Conservation (phyloP, 2,113 vertebrate genomes). For the Oreochromis spilurus region DNA sequence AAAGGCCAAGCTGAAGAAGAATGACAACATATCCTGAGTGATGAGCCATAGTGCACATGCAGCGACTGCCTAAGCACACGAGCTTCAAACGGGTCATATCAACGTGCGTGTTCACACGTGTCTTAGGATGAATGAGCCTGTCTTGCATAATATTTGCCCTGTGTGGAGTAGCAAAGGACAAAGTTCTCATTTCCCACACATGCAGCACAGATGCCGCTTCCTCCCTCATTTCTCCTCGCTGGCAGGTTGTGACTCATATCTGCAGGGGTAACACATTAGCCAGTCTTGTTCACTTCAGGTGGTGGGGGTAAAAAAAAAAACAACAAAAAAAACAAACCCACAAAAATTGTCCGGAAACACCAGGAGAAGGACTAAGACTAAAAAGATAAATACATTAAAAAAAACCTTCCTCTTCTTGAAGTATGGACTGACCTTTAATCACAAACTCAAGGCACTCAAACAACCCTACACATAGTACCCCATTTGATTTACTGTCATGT, state of each 20-base stretch:
- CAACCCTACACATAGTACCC: background rate
- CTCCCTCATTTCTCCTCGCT: background rate
- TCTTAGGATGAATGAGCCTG: background rate
- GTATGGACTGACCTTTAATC: background rate
- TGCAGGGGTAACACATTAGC: conserved; percentile 4
- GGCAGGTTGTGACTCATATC: background rate
- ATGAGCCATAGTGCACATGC: background rate
- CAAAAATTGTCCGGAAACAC: background rate
- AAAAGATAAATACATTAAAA: background rate
- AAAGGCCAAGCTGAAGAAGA: background rate
- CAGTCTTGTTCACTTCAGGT: background rate
- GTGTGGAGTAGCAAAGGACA: conserved; percentile 21
- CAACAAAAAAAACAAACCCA: background rate
- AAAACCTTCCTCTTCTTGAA: background rate
- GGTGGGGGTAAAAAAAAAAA: background rate
- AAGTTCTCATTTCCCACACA: conserved; percentile 34
- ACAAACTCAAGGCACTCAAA: background rate
- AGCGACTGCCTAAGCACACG: background rate
- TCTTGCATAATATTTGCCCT: conserved; percentile 26
- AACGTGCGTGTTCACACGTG: background rate
- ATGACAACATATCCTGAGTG: background rate
- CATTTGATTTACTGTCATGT: background rate
- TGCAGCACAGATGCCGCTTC: background rate
- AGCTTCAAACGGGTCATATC: background rate
- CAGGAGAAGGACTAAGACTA: background rate